Evolutionary conservation across 2,797 vertebrate species (phyloP), one percentile per base, ranked within the genome.

Genomic region (Garrulus glandarius): DNA sequence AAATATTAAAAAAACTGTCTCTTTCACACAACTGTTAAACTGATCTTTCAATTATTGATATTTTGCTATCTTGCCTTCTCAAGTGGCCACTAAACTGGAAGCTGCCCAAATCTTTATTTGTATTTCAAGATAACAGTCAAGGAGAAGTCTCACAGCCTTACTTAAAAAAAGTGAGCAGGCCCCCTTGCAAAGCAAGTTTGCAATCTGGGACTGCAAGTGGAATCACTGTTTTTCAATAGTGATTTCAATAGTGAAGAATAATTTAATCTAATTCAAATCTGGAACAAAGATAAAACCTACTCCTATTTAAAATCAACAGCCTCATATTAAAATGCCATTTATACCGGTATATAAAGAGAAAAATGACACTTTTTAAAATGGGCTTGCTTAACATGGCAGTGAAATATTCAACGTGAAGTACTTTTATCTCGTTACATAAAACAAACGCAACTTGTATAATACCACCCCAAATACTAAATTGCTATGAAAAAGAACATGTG

Each of bases 341-440:
- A 81, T 37, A 63, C 18, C 43, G 81, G 88, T 14, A 87, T 57
- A 93, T 84, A 82, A 95, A 93, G 86, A 96, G 82, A 92, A 94
- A 98, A 98, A 96, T 37, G 59, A 95, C 89, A 71, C 72, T 78
- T 82, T 96, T 80, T 56, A 50, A 94, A 94, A 78, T 75, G 55
- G 50, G 27, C 36, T 84, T 71, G 65, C 53, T 91, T 94, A 97
- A 97, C 71, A 32, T 71, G 94, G 93, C 87, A 92, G 93, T 83
- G 82, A 95, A 90, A 93, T 88, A 77, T 79, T 83, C 59, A 50
- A 39, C 6, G 14, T 46, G 39, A 87, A 87, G 47, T 17, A 75
- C 65, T 84, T 97, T 94, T 93, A 92, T 93, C 94, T 96, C 92
- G 88, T 87, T 90, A 89, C 21, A 93, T 56, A 87, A 89, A 89